Conservation (phyloP, 1,140 invertebrate species). For the Lepidurus arcticus region DNA sequence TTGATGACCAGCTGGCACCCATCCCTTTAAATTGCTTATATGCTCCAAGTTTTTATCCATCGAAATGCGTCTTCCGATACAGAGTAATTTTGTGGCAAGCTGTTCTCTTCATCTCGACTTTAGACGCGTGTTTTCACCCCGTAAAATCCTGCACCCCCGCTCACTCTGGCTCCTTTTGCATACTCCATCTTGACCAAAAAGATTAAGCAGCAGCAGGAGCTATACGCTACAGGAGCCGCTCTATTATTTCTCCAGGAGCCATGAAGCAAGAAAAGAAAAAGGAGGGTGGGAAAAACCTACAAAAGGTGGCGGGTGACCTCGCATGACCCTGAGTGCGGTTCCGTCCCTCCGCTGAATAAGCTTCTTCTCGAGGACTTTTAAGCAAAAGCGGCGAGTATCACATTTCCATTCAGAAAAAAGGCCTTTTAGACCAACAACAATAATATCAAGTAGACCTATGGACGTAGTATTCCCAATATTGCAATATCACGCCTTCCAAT, state of each 20-base stretch:
- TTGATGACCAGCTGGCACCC: constrained; percentile 7
- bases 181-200: neutral
- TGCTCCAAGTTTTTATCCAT: neutral
- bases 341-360: neutral
- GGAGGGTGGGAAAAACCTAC: neutral
- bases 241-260: neutral
- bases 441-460: neutral
- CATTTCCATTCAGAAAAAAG: neutral
- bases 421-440: neutral
- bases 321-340: neutral
- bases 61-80: neutral
- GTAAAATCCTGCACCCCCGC: neutral
- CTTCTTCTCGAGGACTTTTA: neutral
- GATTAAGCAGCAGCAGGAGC: neutral
- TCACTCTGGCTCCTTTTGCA: neutral
- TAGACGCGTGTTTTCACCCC: neutral
- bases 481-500: neutral
- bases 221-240: neutral
- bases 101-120: neutral
- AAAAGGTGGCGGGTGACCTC: neutral
- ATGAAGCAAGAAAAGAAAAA: neutral
- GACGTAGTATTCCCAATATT: neutral
- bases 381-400: neutral
- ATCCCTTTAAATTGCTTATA: constrained; percentile 6
- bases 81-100: constrained; percentile 4